These are phyloP conservation scores for Julus scanicus DNA, from an alignment of 2,888 invertebrate species.

Conservation along the genomic window DNA sequence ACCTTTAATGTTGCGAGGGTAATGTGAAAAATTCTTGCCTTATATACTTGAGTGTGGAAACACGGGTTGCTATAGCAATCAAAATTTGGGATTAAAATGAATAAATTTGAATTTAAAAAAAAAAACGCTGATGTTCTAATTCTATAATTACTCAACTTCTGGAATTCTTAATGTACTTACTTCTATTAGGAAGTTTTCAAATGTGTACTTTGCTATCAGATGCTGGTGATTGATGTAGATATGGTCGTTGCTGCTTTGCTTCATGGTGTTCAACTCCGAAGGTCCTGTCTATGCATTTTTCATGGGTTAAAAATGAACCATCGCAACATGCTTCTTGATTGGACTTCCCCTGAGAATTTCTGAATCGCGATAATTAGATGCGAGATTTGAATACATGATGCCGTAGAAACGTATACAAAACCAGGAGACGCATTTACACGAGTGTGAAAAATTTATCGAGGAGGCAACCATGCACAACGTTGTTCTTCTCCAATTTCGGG, in stretches of 20 bases:
- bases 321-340: constrained; percentile 24
- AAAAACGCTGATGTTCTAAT: too few species aligned
- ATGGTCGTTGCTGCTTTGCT: not conserved
- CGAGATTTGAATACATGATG: constrained; percentile 32
- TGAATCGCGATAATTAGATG: constrained; percentile 39
- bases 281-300: not conserved
- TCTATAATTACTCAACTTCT: too few species aligned
- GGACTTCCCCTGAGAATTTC: constrained; percentile 17
- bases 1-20: not conserved
- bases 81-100: too few species aligned
- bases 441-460: constrained; percentile 45
- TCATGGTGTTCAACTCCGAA: not conserved
- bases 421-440: constrained; percentile 39
- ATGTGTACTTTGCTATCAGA: not conserved
- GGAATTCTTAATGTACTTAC: too few species aligned
- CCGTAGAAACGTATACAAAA: not conserved
- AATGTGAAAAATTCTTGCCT: not conserved
- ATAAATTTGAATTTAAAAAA: too few species aligned
- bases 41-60: not conserved
- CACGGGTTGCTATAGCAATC: not conserved
- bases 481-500: constrained; percentile 41
- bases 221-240: not conserved
- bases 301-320: not conserved
- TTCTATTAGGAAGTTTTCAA: not conserved
- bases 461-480: constrained; percentile 14